A percentile compares a stretch with the other conserved stretches of the same genome.
phyloP scores from a whole-genome alignment of 2,888 invertebrate genomes.

The Coelogynopora nodosa region DNA sequence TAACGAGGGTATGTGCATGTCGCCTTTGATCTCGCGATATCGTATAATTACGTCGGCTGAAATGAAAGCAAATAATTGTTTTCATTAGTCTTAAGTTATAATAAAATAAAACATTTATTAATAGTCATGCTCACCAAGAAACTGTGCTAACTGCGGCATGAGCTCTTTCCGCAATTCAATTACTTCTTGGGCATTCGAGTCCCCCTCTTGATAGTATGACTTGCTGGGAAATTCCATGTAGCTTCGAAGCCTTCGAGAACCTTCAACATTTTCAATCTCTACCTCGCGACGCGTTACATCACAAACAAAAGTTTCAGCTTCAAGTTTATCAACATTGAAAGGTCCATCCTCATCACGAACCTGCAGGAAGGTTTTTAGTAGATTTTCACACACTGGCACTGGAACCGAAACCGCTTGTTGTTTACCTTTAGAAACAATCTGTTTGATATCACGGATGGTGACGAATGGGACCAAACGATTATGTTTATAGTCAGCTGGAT shows the following conservation, averaged over 20 bases:
- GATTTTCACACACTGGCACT: constrained; percentile 2
- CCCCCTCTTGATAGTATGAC: background rate
- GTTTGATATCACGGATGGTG: background rate
- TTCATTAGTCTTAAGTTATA: no score
- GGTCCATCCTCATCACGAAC: background rate
- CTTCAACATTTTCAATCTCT: background rate
- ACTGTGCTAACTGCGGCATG: constrained; percentile 19
- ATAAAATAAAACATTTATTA: no score
- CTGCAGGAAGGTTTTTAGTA: background rate
- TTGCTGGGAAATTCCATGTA: constrained; percentile 19
- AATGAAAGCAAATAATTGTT: background rate
- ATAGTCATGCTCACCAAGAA: background rate
- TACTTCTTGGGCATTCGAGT: constrained; percentile 25
- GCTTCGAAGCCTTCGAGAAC: constrained; percentile 1
- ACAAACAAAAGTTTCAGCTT: background rate
- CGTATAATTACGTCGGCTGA: constrained; percentile 37
- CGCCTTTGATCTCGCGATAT: constrained; percentile 27
- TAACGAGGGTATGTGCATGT: constrained; percentile 16
- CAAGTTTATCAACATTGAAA: constrained; percentile 27
- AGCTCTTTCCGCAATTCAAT: constrained; percentile 35
- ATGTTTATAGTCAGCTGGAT: constrained; percentile 29
- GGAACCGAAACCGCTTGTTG: constrained; percentile 9
- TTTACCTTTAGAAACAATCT: constrained; percentile 8
- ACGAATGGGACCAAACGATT: background rate
- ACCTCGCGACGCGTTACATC: constrained; percentile 14